A percentile compares a stretch with the other conserved stretches of the same genome.
These are phyloP conservation scores for Bombus breviceps DNA, from an alignment of 1,140 invertebrate species.

Conservation along the genomic window DNA sequence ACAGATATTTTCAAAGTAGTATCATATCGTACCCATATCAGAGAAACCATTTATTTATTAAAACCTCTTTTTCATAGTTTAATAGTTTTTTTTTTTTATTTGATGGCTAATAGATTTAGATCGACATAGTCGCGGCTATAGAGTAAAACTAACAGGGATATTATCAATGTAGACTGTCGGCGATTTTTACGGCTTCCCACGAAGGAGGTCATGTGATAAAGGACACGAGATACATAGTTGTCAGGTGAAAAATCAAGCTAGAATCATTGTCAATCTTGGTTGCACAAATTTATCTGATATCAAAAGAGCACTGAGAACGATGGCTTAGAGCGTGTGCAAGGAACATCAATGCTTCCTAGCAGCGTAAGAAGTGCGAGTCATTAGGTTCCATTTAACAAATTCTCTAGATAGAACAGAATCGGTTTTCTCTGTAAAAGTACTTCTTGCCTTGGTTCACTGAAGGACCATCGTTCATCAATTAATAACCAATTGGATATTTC, in stretches of 20 bases:
- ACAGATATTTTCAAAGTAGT: background rate
- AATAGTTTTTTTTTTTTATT: background rate
- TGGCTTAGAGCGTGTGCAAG: slow-evolving; percentile 35
- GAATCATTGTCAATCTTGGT: background rate
- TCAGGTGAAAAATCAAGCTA: background rate
- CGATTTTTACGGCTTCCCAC: slow-evolving; percentile 31
- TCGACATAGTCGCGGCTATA: slow-evolving; percentile 19
- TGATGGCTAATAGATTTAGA: background rate
- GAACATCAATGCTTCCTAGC: slow-evolving; percentile 56
- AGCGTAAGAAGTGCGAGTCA: slow-evolving; percentile 1
- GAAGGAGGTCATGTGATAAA: slow-evolving; percentile 45
- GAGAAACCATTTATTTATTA: background rate
- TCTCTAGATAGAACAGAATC: background rate
- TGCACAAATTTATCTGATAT: background rate
- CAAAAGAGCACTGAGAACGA: slow-evolving; percentile 21
- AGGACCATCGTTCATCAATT: background rate
- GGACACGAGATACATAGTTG: background rate
- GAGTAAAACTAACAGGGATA: slow-evolving; percentile 21
- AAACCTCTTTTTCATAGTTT: background rate
- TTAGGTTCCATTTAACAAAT: background rate
- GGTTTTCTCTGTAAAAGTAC: background rate
- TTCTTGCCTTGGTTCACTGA: background rate
- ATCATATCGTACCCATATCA: too few relatives aligned
- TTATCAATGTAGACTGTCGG: slow-evolving; percentile 20
- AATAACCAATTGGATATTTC: background rate